Base-by-base conservation (phyloP, 2,797 vertebrate species). In the Nannoperca australis region DNA sequence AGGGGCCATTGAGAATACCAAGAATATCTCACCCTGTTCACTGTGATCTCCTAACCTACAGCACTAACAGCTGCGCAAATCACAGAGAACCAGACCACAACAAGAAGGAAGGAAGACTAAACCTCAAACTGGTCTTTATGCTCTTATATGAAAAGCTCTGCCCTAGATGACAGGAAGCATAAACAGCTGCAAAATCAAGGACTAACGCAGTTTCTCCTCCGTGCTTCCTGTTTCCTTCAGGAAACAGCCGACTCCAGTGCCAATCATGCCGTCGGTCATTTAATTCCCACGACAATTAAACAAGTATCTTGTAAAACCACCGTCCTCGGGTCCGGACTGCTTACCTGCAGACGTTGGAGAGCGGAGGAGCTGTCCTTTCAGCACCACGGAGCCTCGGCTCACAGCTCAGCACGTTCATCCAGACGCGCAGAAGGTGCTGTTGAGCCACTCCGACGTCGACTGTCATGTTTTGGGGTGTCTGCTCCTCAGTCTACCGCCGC, bases 321-420 rank as follows among this genome's bases (percentile, higher is more conserved):
- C 18, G 5, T 40, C 42, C 2, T 7, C n/a, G 50, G 44, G 60
- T 59, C 56, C 66, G 2, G 24, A 30, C 74, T 64, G 20, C 86
- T 63, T 94, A 94, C 93, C 92, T 94, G 93, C 91, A 61, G 85
- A 51, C 64, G 84, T 78, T 10, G 10, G 65, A 40, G 82, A 51
- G 79, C 51, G 22, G 75, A 80, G 84, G 86, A 93, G 92, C 92
- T 91, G 91, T 91, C 88, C 88, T 58, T 90, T 91, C 93, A 93
- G 93, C 88, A 92, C 91, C 88, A 22, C 82, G 61, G 78, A 90
- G 81, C 75, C 76, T 75, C 78, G 61, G 71, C 70, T 79, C 81
- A 15, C n/a, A 59, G 73, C 79, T 80, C 80, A 15, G 54, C 72
- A 44, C 64, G 14, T 18, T 80, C 79, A 74, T 76, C 69, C 81